These are phyloP conservation scores for Phengaris arion DNA, from an alignment of 2,888 invertebrate species.

Conservation along the genomic window DNA sequence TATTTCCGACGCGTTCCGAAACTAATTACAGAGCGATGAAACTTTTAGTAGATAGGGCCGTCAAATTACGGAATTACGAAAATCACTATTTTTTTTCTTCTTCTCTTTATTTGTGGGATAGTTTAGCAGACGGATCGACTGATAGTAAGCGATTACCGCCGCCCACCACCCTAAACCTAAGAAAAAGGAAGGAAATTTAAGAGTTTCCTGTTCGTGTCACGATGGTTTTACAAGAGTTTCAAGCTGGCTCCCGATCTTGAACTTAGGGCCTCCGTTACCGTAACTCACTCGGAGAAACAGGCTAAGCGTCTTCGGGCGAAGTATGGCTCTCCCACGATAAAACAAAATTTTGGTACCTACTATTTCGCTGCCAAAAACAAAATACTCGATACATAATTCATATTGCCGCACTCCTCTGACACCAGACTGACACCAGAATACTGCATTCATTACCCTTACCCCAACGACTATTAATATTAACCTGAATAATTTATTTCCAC, in stretches of 20 bases:
- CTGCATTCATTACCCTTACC: slow-evolving; percentile 1
- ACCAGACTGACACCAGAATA: slow-evolving; percentile 6
- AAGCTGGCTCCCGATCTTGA: no score
- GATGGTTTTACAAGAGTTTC: no score
- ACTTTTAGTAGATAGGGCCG: not conserved
- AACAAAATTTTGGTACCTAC: not conserved
- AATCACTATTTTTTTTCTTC: not conserved
- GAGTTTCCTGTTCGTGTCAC: not conserved
- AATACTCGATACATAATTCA: not conserved
- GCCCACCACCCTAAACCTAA: no score
- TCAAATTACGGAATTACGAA: not conserved
- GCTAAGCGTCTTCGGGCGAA: not conserved
- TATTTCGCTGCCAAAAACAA: not conserved
- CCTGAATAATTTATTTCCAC: not conserved
- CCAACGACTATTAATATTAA: not conserved
- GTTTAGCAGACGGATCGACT: not conserved
- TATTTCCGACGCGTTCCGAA: not conserved
- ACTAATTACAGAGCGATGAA: not conserved
- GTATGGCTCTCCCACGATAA: not conserved
- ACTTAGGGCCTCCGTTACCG: no score
- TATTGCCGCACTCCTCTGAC: not conserved
- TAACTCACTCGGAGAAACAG: no score
- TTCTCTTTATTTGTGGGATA: not conserved
- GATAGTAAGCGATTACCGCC: no score
- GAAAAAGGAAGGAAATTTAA: no score